Percentiles rank a stretch among this genome's conserved stretches.
Conservation (phyloP, 1,140 invertebrate species). For the Cepaea nemoralis region DNA sequence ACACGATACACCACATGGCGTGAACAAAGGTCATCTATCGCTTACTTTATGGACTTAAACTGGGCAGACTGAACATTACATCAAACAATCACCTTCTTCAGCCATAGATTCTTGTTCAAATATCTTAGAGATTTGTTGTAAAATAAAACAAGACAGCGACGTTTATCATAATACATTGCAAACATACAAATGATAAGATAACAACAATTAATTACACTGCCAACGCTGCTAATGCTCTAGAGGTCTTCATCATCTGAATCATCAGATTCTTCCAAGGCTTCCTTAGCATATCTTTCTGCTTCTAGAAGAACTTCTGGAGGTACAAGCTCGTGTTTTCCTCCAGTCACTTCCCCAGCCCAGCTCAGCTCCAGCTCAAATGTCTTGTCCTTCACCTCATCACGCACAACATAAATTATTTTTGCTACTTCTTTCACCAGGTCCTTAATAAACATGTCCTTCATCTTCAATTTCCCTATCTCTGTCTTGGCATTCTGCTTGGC, state of each 20-base stretch:
- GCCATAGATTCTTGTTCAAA: no score
- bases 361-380: conserved; percentile 97
- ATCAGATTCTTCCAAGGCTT: conserved; percentile 79
- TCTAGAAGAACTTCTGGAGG: conserved; percentile 73
- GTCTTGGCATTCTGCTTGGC: conserved; percentile 99
- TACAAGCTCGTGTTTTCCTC: conserved; percentile 67
- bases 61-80: no score
- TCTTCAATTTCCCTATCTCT: conserved; percentile 97
- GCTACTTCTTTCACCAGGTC: conserved; percentile 93
- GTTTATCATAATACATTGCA: no score
- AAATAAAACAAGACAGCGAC: no score
- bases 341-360: conserved; percentile 85
- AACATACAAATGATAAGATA: no score
- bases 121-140: no score
- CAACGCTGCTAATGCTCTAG: conserved; percentile 44
- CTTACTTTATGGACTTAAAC: no score
- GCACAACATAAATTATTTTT: conserved; percentile 95
- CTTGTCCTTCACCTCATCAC: conserved; percentile 99
- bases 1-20: no score
- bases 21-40: no score
- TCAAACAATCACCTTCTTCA: no score
- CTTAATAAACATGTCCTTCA: conserved; percentile 85
- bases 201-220: no score
- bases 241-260: conserved; percentile 78
- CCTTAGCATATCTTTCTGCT: conserved; percentile 85